These are phyloP conservation scores for Heterodera filipjevi DNA, from an alignment of 2,888 invertebrate species.

Conservation along the genomic window DNA sequence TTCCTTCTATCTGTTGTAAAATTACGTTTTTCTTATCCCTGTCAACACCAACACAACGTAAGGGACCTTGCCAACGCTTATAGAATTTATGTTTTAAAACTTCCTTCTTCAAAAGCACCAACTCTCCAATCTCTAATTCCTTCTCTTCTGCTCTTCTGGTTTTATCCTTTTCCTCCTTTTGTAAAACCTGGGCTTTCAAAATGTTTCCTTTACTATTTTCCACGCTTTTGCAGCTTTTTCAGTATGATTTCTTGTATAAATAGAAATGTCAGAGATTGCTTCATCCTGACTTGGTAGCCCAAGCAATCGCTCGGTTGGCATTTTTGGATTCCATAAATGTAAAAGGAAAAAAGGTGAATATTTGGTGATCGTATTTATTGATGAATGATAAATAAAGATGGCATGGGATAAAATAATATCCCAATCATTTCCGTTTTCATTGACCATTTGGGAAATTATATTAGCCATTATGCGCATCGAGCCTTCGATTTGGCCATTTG, in stretches of 20 bases:
- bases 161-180: not conserved
- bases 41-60: not conserved
- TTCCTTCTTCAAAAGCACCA: not conserved
- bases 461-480: not conserved
- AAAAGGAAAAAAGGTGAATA: not conserved
- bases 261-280: not conserved
- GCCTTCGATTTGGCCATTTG: constrained; percentile 13
- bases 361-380: not conserved
- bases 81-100: not conserved
- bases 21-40: not conserved
- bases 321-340: not conserved
- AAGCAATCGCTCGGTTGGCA: not conserved
- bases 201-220: not conserved
- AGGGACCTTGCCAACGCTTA: not conserved
- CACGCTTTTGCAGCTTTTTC: not conserved
- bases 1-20: not conserved
- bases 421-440: not conserved
- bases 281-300: not conserved
- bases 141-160: not conserved
- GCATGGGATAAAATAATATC: not conserved
- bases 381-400: not conserved
- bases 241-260: not conserved
- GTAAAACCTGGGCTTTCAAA: not conserved
- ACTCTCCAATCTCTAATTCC: not conserved
- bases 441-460: not conserved